A percentile compares a stretch with the other conserved stretches of the same genome.
These are phyloP conservation scores for Trachythela sp. DNA, from an alignment of 64 coral and sea anemone species.

Conservation along the genomic window DNA sequence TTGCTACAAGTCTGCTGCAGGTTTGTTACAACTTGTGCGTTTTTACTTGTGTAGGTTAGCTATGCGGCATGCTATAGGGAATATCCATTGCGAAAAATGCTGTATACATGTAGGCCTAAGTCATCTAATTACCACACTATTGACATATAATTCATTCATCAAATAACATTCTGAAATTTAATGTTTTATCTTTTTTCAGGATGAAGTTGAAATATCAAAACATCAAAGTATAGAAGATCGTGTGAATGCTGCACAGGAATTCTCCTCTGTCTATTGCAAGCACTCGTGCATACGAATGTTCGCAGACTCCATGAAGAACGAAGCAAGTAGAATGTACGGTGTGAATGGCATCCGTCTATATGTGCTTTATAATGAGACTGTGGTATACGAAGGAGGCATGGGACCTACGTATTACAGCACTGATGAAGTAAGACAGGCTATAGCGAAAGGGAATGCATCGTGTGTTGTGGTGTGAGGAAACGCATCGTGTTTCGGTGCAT, in stretches of 20 bases:
- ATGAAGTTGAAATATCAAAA: background rate
- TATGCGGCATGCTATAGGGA: too few species aligned
- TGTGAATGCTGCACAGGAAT: background rate
- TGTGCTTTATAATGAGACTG: background rate
- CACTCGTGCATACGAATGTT: background rate
- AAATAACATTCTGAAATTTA: background rate
- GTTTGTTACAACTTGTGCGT: too few species aligned
- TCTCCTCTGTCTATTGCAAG: background rate
- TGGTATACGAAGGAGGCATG: slow-evolving; percentile 39
- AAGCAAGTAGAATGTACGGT: background rate
- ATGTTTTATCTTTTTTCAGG: slow-evolving; percentile 14
- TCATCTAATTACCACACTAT: too few species aligned
- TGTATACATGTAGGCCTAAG: too few species aligned
- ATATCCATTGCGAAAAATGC: too few species aligned
- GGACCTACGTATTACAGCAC: slow-evolving; percentile 32
- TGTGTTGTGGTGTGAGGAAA: background rate
- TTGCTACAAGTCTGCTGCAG: too few species aligned
- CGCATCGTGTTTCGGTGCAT: too few species aligned
- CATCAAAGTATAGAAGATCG: slow-evolving; percentile 17
- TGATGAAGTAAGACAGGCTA: background rate
- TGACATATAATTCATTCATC: too few species aligned
- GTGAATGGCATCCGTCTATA: slow-evolving; percentile 5
- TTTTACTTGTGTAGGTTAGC: too few species aligned
- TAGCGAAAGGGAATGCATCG: background rate
- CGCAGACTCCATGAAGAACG: slow-evolving; percentile 25